Evolutionary conservation across 2,113 vertebrate species (phyloP), one percentile per base, ranked within the genome.

Genomic region (Pica pica): DNA sequence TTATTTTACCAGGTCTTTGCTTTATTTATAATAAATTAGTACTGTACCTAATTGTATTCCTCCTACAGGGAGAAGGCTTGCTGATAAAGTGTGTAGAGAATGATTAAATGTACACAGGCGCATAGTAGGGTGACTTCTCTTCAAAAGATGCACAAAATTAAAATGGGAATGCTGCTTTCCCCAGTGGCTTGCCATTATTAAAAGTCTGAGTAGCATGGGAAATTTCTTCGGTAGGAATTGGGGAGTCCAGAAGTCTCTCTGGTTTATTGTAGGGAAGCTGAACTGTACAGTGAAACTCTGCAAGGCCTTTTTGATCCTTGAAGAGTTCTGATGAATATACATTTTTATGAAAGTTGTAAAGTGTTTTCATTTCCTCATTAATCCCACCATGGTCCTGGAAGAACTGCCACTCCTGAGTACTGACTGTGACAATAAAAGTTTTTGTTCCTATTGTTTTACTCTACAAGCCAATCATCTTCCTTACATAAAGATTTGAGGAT

Each of bases 231-330:
- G 78, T 97, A 92, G 94, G 69, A 95, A 90, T 85, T 94, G 80
- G 87, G 93, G 68, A 97, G 83, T 97, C 96, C 95, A 92, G 71
- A 94, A 93, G 60, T 97, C 96, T 97, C 96, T 98, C 93, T 93
- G 89, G 96, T 96, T 96, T 96, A 95, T 94, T 94, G 84, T 94
- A 95, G 94, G 97, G 94, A 96, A 96, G 88, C 96, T 97, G 96
- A 97, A 98, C 96, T 97, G 91, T 96, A 97, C 64, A 95, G 95
- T 94, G 96, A 91, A 98, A 94, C 97, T 97, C 97, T 94, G 96
- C 95, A 97, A 97, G 97, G 87, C 96, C 96, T 98, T 98, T 98
- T 98, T 97, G 97, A 98, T 98, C 97, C 97, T 97, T 96, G 94
- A 97, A 97, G 93, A 90, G 94, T 98, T 98, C 96, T 97, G 96